Base-by-base conservation (phyloP, 2,113 vertebrate genomes). In the Ceuthmochares aereus region DNA sequence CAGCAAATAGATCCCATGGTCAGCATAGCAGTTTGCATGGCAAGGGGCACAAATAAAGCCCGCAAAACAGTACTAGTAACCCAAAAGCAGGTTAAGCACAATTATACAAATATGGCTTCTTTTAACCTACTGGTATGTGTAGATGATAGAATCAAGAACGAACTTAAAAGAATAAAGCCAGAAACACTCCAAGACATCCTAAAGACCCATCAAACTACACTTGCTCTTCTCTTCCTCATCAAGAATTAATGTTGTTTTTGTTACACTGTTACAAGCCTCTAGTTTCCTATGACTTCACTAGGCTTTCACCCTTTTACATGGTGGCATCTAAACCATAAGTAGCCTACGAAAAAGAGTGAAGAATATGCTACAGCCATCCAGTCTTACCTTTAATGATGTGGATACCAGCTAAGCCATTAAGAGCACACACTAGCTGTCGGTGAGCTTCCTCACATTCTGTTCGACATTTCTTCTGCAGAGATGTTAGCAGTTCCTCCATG, bases 361-460 rank as follows among this genome's bases (percentile, higher is more conserved):
- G 22, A 54, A 52, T 14, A 76, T 6, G 17, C 29, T 70, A 83
- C 25, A 95, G 92, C 47, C 90, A 81, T 86, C 45, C 29, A 47
- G 59, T 83, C 94, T 95, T 98, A 99, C 99, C 98, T 99, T 99
- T 99, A 98, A 99, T 99, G 93, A 99, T 99, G 95, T 99, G 99
- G 96, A 99, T 99, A 94, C 99, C 99, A 37, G 99, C 99, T 97
- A 99, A 98, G 60, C 99, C 99, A 58, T 99, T 99, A 87, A 99
- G 98, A 74, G 99, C 99, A 90, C 99, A 99, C 94, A 99, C 99
- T 77, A 99, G 91, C 92, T 99, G 99, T 69, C 99, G 98, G 96
- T 99, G 99, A 22, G 98, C 99, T 97, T 99, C 99, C 96, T 99
- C 99, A 94, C 99, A 99, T 90, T 99, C 99, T 2, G 99, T 99